phyloP scores from a whole-genome alignment of 2,113 vertebrate species.

The Chitala chitala region DNA sequence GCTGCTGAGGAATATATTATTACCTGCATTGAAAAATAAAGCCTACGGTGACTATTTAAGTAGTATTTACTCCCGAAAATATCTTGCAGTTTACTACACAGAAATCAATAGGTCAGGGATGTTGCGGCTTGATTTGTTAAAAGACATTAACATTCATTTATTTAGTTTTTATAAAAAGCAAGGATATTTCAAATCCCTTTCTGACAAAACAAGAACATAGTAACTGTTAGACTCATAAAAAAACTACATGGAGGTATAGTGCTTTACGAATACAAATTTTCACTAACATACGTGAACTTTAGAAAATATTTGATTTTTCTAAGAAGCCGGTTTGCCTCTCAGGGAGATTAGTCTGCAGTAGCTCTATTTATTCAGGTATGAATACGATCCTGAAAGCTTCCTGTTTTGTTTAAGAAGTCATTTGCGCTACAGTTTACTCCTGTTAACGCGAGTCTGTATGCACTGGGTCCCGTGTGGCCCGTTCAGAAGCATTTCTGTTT shows the following conservation, averaged over 20 bases:
- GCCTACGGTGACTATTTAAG: conserved; percentile 8
- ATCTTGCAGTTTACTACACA: conserved; percentile 27
- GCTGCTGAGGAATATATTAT: background rate
- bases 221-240: no score
- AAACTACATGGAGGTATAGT: no score
- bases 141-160: conserved; percentile 31
- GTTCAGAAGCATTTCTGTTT: background rate
- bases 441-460: background rate
- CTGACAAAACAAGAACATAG: no score
- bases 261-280: no score
- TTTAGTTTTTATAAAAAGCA: no score
- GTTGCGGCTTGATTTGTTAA: conserved; percentile 23
- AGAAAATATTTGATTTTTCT: no score
- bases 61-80: conserved; percentile 19
- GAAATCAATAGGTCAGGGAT: conserved; percentile 21
- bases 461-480: background rate
- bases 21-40: conserved; percentile 25
- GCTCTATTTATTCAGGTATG: no score
- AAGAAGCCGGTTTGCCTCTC: background rate
- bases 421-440: background rate
- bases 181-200: no score
- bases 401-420: background rate
- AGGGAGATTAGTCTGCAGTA: no score
- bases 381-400: background rate
- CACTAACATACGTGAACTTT: no score